Evolutionary conservation across 2,888 invertebrate genomes (phyloP).

Genomic region (Neoaliturus tenellus): DNA sequence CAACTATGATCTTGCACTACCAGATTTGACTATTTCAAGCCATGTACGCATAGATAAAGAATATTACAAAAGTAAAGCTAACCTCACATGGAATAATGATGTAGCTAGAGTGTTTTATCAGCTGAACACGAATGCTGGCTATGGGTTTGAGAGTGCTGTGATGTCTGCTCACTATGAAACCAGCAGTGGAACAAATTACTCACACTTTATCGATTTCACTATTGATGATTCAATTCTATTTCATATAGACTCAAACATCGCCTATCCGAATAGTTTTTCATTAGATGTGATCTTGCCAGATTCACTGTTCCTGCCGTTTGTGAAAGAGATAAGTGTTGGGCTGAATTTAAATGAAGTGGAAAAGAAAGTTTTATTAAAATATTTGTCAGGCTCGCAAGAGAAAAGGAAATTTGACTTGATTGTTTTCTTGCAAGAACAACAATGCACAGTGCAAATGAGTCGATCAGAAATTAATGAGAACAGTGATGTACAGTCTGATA

Average conservation of each 20-base stretch:
- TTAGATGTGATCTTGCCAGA: constrained; percentile 15
- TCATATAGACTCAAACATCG: neutral
- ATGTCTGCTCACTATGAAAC: constrained; percentile 6
- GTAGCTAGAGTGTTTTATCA: neutral
- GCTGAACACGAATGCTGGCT: constrained; percentile 10
- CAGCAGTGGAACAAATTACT: neutral
- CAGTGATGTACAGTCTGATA: neutral
- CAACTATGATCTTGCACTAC: neutral
- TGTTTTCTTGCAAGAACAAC: neutral
- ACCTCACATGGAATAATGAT: neutral
- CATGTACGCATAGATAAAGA: neutral
- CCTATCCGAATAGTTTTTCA: neutral
- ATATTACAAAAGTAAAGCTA: neutral
- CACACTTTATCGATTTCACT: constrained; percentile 8
- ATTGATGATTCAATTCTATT: constrained; percentile 41
- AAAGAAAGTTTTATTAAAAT: constrained; percentile 26
- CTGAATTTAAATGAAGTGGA: neutral
- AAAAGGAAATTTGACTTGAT: neutral
- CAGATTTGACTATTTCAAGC: neutral
- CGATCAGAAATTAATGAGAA: neutral
- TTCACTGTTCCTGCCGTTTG: constrained; percentile 25
- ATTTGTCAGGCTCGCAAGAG: neutral
- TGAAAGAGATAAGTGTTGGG: neutral
- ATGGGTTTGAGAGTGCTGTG: constrained; percentile 36
- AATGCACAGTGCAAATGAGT: neutral